phyloP scores from a whole-genome alignment of 2,888 invertebrate species.

The Mongoloraphidia duomilia region DNA sequence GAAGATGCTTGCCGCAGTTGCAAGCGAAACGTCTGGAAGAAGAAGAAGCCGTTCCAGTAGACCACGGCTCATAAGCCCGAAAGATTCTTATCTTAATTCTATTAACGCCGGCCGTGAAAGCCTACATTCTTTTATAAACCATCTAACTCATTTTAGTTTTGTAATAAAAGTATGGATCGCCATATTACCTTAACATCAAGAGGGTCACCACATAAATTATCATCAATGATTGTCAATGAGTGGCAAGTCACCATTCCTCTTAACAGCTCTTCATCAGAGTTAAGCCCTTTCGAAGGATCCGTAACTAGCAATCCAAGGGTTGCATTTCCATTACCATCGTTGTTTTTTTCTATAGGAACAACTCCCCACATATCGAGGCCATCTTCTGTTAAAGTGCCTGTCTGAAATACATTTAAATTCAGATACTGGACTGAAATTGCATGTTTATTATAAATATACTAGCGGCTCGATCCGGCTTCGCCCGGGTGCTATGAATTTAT shows the following conservation, averaged over 20 bases:
- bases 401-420: conserved; percentile 36
- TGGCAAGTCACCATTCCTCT: conserved; percentile 86
- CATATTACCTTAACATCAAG: conserved; percentile 65
- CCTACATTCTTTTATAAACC: too few species aligned
- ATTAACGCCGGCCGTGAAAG: too few species aligned
- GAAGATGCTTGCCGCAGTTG: too few species aligned
- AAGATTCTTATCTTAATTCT: too few species aligned
- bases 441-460: conserved; percentile 8
- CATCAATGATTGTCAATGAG: conserved; percentile 80
- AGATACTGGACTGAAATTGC: too few species aligned
- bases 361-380: conserved; percentile 92
- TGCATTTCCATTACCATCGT: conserved; percentile 21
- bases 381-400: conserved; percentile 92
- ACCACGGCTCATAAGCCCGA: too few species aligned
- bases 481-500: too few species aligned
- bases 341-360: conserved; percentile 44
- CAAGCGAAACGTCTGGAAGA: too few species aligned
- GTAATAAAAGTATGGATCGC: too few species aligned
- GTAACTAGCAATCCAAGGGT: conserved; percentile 18
- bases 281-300: conserved; percentile 8
- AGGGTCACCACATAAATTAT: conserved; percentile 81
- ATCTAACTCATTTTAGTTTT: too few species aligned
- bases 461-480: too few species aligned
- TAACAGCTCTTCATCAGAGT: conserved; percentile 17
- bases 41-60: too few species aligned